Conservation (phyloP, 2,113 vertebrate species). For the Gorsachius goisagi region DNA sequence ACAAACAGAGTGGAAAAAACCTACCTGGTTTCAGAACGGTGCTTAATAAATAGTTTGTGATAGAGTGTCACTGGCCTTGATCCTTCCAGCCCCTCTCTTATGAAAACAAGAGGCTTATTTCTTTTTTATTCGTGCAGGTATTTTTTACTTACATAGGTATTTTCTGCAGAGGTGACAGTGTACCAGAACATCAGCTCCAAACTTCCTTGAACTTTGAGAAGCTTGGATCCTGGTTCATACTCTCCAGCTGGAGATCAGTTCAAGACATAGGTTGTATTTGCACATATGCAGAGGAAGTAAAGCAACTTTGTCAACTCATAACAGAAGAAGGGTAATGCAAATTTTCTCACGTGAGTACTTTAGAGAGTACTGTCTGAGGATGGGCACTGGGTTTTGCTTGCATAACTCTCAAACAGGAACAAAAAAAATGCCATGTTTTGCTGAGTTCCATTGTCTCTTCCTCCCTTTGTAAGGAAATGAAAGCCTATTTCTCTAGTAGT, state of each 20-base stretch:
- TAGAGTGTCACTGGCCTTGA: background rate
- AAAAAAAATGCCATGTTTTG: slow-evolving; percentile 3
- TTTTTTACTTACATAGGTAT: background rate
- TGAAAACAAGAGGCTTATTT: background rate
- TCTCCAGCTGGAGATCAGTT: background rate
- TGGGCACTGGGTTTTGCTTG: background rate
- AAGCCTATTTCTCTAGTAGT: slow-evolving; percentile 31
- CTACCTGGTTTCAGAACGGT: background rate
- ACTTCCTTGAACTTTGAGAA: background rate
- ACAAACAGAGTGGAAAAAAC: background rate
- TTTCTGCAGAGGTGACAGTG: background rate
- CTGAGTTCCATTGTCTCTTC: slow-evolving; percentile 33
- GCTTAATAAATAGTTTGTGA: background rate
- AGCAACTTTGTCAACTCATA: background rate
- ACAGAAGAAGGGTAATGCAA: background rate
- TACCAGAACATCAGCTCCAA: background rate
- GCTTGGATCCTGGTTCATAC: background rate
- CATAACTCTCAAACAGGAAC: background rate
- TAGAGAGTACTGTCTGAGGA: background rate
- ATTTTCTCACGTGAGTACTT: background rate
- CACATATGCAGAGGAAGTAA: background rate
- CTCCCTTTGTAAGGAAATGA: slow-evolving; percentile 18
- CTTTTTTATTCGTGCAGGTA: background rate
- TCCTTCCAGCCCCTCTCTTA: background rate
- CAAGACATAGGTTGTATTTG: background rate